Conservation (phyloP, 2,888 invertebrate species). For the Eurytoma californica region DNA sequence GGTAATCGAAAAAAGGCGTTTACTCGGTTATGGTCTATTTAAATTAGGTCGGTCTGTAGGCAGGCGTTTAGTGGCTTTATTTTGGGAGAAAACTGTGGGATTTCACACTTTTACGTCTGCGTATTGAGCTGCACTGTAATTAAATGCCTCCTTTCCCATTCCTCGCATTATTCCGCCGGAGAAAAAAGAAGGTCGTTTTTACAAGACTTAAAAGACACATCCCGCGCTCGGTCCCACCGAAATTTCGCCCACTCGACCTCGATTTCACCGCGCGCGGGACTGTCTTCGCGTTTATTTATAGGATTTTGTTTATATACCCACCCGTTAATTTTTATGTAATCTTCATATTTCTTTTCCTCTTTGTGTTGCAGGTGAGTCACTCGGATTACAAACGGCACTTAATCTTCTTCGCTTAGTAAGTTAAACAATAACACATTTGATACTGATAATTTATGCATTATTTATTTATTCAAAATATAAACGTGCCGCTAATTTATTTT, state of each 20-base stretch:
- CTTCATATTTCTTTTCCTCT: neutral
- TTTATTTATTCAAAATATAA: too few relatives aligned
- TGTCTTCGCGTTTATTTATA: too few relatives aligned
- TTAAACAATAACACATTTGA: too few relatives aligned
- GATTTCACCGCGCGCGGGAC: conserved; percentile 4
- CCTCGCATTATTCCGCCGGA: neutral
- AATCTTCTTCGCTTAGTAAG: too few relatives aligned
- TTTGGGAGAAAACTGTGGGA: conserved; percentile 16
- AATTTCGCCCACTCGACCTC: neutral
- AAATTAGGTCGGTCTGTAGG: neutral
- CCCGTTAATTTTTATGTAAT: neutral
- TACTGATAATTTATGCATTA: too few relatives aligned
- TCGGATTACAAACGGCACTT: neutral
- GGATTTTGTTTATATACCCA: too few relatives aligned
- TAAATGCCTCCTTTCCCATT: conserved; percentile 9
- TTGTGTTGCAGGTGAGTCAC: conserved; percentile 34
- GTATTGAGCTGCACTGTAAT: neutral
- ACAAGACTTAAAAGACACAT: neutral
- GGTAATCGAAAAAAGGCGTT: too few relatives aligned
- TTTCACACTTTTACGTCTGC: conserved; percentile 20
- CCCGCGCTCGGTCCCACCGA: neutral
- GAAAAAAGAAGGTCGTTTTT: too few relatives aligned
- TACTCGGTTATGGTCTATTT: neutral
- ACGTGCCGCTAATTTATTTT: too few relatives aligned
- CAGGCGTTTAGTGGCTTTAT: too few relatives aligned